Percentiles rank a stretch among this genome's conserved stretches.
phyloP scores from a whole-genome alignment of 2,797 vertebrate species.

The Pantherophis alleghaniensis region DNA sequence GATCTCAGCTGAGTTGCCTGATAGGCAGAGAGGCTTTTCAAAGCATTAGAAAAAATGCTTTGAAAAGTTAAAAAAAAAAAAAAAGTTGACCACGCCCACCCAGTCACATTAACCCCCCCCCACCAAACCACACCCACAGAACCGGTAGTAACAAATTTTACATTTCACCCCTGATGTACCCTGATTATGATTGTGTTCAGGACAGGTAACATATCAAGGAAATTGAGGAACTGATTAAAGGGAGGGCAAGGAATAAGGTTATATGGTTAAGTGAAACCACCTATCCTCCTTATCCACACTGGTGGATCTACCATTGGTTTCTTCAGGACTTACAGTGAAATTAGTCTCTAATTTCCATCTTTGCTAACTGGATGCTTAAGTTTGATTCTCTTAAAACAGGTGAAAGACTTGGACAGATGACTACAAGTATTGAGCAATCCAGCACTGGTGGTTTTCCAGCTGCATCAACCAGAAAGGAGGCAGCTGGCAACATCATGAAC shows the following conservation, averaged over 20 bases:
- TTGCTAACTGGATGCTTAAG: background rate
- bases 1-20: no score
- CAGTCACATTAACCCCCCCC: no score
- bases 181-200: background rate
- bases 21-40: no score
- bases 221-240: background rate
- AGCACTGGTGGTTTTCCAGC: background rate
- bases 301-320: background rate
- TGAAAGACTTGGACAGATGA: background rate
- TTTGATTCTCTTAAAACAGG: background rate
- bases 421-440: background rate
- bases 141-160: no score
- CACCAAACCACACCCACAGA: no score
- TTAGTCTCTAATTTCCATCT: background rate
- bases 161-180: background rate
- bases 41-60: no score
- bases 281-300: background rate
- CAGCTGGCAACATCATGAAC: background rate
- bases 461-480: background rate
- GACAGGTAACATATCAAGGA: background rate
- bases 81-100: no score
- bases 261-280: background rate
- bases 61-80: no score
- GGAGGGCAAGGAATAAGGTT: background rate
- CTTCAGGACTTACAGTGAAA: background rate